Evolutionary conservation across 2,113 vertebrate species (phyloP).

Genomic region (Sapajus apella): DNA sequence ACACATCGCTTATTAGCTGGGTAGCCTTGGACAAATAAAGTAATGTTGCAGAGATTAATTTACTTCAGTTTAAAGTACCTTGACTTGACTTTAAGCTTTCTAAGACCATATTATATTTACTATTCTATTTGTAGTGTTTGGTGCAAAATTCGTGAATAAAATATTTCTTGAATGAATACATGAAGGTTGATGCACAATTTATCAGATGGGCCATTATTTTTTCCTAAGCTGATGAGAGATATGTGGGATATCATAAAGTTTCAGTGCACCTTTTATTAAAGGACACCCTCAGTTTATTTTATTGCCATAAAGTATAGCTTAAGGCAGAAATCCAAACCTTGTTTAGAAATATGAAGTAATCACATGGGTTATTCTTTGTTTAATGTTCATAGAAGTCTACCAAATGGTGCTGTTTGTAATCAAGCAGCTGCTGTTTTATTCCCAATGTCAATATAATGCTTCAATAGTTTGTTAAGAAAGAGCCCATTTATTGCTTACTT

Average conservation of each 20-base stretch:
- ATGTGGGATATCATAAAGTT: constrained; percentile 12
- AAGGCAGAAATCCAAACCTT: constrained; percentile 29
- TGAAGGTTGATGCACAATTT: background rate
- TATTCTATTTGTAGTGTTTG: background rate
- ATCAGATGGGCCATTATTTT: background rate
- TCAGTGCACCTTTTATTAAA: background rate
- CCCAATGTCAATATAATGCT: constrained; percentile 60
- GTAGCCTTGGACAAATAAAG: background rate
- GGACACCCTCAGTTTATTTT: background rate
- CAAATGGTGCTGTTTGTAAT: constrained; percentile 72
- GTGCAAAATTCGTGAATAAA: background rate
- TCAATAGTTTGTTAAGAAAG: constrained; percentile 59
- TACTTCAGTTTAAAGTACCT: background rate
- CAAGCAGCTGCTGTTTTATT: constrained; percentile 72
- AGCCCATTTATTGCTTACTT: constrained; percentile 34
- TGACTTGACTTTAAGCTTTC: background rate
- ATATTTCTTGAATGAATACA: constrained; percentile 2
- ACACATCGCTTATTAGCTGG: background rate
- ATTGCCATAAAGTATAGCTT: background rate
- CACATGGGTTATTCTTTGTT: constrained; percentile 68
- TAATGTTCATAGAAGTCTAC: constrained; percentile 72
- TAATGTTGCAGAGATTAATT: background rate
- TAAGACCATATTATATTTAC: background rate
- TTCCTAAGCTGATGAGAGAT: background rate
- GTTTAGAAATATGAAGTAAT: constrained; percentile 64